Evolutionary conservation across 2,113 vertebrate genomes (phyloP).

Genomic region (Oreochromis niloticus): DNA sequence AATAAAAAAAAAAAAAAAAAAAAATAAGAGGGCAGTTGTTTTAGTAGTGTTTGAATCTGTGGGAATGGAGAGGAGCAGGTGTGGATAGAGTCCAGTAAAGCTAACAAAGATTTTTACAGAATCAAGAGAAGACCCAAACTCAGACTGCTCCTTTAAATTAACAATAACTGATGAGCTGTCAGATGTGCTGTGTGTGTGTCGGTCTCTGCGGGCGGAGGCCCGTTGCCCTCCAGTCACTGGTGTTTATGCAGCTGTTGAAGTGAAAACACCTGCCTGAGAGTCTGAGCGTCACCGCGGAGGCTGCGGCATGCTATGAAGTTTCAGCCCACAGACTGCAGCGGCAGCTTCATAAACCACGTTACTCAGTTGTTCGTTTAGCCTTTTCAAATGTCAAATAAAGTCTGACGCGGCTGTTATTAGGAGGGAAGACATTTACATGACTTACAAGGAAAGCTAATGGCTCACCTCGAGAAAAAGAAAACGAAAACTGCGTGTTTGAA

Average conservation of each 20-base stretch:
- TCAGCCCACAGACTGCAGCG: not conserved
- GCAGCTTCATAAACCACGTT: not conserved
- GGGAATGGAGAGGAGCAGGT: not conserved
- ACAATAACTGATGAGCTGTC: not conserved
- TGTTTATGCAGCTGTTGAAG: not conserved
- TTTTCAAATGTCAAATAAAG: slow-evolving; percentile 23
- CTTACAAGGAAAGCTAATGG: not conserved
- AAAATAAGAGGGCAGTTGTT: not conserved
- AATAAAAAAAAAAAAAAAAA: not conserved
- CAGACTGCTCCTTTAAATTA: not conserved
- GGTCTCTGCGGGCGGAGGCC: not conserved
- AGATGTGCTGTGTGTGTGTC: not conserved
- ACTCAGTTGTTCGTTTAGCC: not conserved
- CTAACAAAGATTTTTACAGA: not conserved
- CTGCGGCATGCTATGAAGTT: not conserved
- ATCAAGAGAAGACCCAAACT: not conserved
- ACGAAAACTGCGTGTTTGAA: not conserved
- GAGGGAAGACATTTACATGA: slow-evolving; percentile 4
- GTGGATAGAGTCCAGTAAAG: not conserved
- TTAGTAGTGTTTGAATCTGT: not conserved
- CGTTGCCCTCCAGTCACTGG: not conserved
- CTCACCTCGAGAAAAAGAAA: not conserved
- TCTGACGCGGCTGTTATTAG: not conserved
- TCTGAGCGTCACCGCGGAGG: not conserved
- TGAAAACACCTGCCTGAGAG: not conserved